Evolutionary conservation across 2,888 invertebrate genomes (phyloP).

Genomic region (Candidula unifasciata): DNA sequence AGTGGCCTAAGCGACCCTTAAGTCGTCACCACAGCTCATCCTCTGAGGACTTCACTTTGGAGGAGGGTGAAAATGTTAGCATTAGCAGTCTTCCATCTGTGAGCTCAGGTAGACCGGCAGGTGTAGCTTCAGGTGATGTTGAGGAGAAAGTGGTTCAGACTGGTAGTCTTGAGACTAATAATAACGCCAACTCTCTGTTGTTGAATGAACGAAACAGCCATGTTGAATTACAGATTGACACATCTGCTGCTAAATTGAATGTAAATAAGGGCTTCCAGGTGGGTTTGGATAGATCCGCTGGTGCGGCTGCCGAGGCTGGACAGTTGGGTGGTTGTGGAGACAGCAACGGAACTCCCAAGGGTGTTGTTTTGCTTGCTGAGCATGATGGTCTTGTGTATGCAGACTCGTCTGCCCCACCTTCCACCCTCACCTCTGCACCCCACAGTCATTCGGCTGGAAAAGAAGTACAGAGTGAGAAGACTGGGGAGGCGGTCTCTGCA

Average conservation of each 20-base stretch:
- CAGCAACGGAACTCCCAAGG: neutral
- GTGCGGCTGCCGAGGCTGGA: neutral
- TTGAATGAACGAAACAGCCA: neutral
- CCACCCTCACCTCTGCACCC: constrained; percentile 13
- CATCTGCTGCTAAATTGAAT: neutral
- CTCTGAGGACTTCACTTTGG: constrained; percentile 65
- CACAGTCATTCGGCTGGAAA: constrained; percentile 23
- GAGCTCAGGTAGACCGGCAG: neutral
- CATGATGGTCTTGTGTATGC: constrained; percentile 42
- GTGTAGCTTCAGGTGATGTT: neutral
- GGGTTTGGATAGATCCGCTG: neutral
- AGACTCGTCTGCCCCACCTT: constrained; percentile 24
- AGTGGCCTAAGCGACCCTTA: constrained; percentile 65
- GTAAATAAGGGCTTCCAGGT: neutral
- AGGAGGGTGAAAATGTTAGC: constrained; percentile 43
- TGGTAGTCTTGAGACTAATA: constrained; percentile 16
- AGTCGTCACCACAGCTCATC: constrained; percentile 72
- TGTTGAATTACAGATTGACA: neutral
- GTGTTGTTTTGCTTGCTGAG: constrained; percentile 45
- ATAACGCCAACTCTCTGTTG: neutral
- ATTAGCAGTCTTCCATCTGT: neutral
- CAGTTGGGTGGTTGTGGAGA: constrained; percentile 37
- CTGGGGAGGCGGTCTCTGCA: constrained; percentile 14
- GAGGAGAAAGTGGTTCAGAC: neutral
- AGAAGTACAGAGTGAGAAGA: constrained; percentile 31